phyloP scores from a whole-genome alignment of 2,113 vertebrate genomes.

The Notothenia coriiceps region DNA sequence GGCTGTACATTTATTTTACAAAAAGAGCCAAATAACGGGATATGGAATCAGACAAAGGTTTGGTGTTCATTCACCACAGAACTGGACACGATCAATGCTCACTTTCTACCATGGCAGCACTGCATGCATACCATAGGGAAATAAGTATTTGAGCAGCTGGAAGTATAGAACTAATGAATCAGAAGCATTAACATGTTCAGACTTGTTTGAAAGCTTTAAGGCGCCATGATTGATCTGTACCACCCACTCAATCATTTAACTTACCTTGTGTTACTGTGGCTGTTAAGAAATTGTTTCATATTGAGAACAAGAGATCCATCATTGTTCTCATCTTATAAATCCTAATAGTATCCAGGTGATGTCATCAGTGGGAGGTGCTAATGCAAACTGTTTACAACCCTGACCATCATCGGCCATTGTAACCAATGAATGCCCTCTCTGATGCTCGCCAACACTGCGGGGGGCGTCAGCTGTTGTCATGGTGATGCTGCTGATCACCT shows the following conservation, averaged over 20 bases:
- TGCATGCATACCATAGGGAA: background rate
- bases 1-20: background rate
- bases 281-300: background rate
- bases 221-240: conserved; percentile 11
- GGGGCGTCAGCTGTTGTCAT: conserved; percentile 82
- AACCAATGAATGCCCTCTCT: conserved; percentile 40
- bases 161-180: conserved; percentile 25
- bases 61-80: background rate
- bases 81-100: background rate
- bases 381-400: conserved; percentile 49
- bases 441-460: conserved; percentile 34
- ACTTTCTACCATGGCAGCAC: background rate
- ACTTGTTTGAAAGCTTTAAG: conserved; percentile 29
- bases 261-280: background rate
- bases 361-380: conserved; percentile 33
- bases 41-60: background rate
- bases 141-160: conserved; percentile 12
- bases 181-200: conserved; percentile 26
- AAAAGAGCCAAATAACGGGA: background rate
- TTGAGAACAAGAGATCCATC: background rate
- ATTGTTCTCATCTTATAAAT: background rate
- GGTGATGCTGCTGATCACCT: conserved; percentile 81
- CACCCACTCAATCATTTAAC: background rate
- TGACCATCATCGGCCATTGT: background rate
- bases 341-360: background rate